These are phyloP conservation scores for Callionymus lyra DNA, from an alignment of 2,113 vertebrate genomes.

Conservation along the genomic window DNA sequence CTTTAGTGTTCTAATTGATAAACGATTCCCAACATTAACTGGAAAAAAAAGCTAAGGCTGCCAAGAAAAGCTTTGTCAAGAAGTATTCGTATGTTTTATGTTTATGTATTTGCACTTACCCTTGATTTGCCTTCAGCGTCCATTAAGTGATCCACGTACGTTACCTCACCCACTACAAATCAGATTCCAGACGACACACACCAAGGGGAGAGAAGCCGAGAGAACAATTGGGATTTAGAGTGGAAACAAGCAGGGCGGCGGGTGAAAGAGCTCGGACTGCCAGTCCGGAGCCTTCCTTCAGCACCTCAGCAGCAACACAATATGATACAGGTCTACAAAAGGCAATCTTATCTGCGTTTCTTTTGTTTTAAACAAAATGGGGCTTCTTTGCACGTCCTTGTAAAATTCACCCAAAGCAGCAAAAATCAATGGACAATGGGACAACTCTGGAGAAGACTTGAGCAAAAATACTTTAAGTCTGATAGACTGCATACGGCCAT, in stretches of 20 bases:
- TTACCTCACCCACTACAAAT: slow-evolving; percentile 99
- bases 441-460: no score
- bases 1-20: slow-evolving; percentile 43
- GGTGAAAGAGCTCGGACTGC: slow-evolving; percentile 87
- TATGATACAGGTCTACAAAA: slow-evolving; percentile 96
- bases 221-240: slow-evolving; percentile 99
- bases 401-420: slow-evolving; percentile 48
- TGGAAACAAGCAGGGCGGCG: slow-evolving; percentile 83
- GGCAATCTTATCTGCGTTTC: slow-evolving; percentile 41
- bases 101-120: slow-evolving; percentile 91
- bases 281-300: slow-evolving; percentile 83
- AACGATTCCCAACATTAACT: slow-evolving; percentile 54
- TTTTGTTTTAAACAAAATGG: slow-evolving; percentile 16
- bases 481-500: no score
- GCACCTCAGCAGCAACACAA: slow-evolving; percentile 75
- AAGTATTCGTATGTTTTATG: slow-evolving; percentile 45
- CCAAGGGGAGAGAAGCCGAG: slow-evolving; percentile 99
- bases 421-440: slow-evolving; percentile 44
- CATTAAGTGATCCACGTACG: slow-evolving; percentile 99
- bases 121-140: slow-evolving; percentile 99
- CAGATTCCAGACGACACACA: slow-evolving; percentile 99
- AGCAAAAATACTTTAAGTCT: no score
- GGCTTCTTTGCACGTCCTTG: slow-evolving; percentile 67
- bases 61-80: slow-evolving; percentile 71
- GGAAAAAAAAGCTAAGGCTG: slow-evolving; percentile 64